Evolutionary conservation across 2,113 vertebrate genomes (phyloP), one percentile per base, ranked within the genome.

Genomic region (Strix uralensis): DNA sequence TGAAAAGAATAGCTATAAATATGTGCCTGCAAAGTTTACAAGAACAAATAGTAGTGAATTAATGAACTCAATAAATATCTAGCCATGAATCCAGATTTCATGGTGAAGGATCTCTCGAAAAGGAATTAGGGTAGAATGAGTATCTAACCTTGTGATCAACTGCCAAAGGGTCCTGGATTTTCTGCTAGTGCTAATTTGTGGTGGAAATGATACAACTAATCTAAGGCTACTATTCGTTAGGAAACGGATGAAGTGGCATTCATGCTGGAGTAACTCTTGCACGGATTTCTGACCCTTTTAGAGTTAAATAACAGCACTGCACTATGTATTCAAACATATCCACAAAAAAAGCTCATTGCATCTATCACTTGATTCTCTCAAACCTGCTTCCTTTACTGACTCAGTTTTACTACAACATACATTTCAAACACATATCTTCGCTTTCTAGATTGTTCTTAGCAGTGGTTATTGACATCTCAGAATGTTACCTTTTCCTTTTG

Each of bases 151-250:
- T 16, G 10, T 30, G 11, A 78, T 17, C 18, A 87, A n/a, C 9
- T 38, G 30, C 18, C 20, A 80, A 34, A 88, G 42, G 27, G 14
- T 34, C 18, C 49, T 80, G 58, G 40, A 30, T 93, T 87, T 96
- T 71, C 19, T 66, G 44, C 13, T 82, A 11, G 18, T 21, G 14
- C 4, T n/a, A 0, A 22, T 36, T 59, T 2, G 0, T 38, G 18
- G 13, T 40, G 26, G 66, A 38, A 93, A 82, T 18, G 3, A 10
- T 42, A 11, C 9, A 6, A 26, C 6, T 11, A 79, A 54, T 8
- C 7, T 11, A 63, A 20, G 9, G 20, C 26, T 85, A 52, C 13
- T 3, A 23, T 18, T 71, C 5, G 0, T 32, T 65, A 61, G 34
- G 54, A 44, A 69, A 79, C 54, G 3, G 15, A 15, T 75, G 47